Evolutionary conservation across 2,797 vertebrate genomes (phyloP), one percentile per base, ranked within the genome.

Genomic region (Semaprochilodus insignis): DNA sequence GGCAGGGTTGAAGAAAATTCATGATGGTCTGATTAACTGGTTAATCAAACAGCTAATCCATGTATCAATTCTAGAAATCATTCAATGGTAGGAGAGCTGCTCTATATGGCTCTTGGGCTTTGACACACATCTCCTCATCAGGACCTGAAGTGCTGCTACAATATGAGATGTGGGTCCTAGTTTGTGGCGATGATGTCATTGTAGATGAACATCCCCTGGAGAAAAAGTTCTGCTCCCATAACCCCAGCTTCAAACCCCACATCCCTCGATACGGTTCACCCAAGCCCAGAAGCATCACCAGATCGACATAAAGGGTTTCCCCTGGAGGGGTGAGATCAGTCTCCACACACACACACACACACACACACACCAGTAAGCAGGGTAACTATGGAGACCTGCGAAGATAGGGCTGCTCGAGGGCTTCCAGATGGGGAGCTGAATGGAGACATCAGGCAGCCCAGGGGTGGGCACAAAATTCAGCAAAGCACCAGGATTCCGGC

Each of bases 131-230:
- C 23, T 44, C 63, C 23, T 44, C 63, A 31, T 72, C 23, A 65
- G 17, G 36, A 23, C 13, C 8, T 21, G 17, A 63, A 81, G 19
- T n/a, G 54, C 84, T 84, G 23, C 65, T 78, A 59, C 6, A 51
- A 34, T 27, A 44, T 79, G 55, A 76, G 59, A n/a, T n/a, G 40
- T 15, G 19, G 59, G 57, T 44, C 62, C 51, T 34, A 34, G 6
- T 51, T 78, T 77, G 72, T 67, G 66, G 21, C 75, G 67, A 90
- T 90, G 82, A 87, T 82, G 85, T 89, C 83, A 90, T 62, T 74
- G 31, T 65, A 65, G 34, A 85, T 77, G 19, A 80, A 48, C 60
- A 70, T 76, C 52, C 84, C 70, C 83, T 59, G 16, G 48, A 54
- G 84, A 81, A 63, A 51, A 74, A 54, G 2, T 73, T 76, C n/a